Percentiles rank a stretch among this genome's conserved stretches.
These are phyloP conservation scores for Yponomeuta evonymella DNA, from an alignment of 2,888 invertebrate genomes.

Conservation along the genomic window DNA sequence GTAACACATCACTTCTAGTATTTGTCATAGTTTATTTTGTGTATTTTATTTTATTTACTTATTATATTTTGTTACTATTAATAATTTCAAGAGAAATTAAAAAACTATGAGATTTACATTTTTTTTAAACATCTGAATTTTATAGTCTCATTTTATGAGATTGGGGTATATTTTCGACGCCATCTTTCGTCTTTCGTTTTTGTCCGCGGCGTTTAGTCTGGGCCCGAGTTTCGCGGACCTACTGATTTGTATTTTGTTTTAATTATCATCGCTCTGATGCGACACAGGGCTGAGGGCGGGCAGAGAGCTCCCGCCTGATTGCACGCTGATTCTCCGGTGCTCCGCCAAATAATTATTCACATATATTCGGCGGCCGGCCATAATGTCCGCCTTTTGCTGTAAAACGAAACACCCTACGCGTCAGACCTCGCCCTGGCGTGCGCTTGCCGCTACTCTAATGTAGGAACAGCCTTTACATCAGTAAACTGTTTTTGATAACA, in stretches of 20 bases:
- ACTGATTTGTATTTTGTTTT: constrained; percentile 29
- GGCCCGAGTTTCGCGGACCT: constrained; percentile 4
- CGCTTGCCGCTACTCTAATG: constrained; percentile 28
- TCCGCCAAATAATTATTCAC: constrained; percentile 78
- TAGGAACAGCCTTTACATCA: neutral
- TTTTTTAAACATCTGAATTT: neutral
- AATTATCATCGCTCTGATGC: constrained; percentile 70
- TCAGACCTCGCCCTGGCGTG: constrained; percentile 43
- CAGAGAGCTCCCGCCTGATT: constrained; percentile 70
- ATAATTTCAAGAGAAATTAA: constrained; percentile 34
- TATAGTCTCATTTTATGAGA: constrained; percentile 16
- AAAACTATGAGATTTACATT: constrained; percentile 23
- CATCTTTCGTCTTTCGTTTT: neutral
- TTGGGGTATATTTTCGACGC: constrained; percentile 3
- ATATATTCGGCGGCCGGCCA: constrained; percentile 76
- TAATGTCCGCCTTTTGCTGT: constrained; percentile 76
- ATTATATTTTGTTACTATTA: constrained; percentile 39
- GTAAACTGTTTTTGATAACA: constrained; percentile 15
- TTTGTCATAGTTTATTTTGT: constrained; percentile 53
- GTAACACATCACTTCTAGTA: constrained; percentile 41
- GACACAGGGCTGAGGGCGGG: constrained; percentile 72
- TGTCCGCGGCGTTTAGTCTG: neutral
- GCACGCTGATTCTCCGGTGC: constrained; percentile 76
- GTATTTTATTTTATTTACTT: constrained; percentile 32
- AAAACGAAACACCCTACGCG: constrained; percentile 65